phyloP scores from a whole-genome alignment of 2,113 vertebrate genomes.

The Hemiprocne comata region DNA sequence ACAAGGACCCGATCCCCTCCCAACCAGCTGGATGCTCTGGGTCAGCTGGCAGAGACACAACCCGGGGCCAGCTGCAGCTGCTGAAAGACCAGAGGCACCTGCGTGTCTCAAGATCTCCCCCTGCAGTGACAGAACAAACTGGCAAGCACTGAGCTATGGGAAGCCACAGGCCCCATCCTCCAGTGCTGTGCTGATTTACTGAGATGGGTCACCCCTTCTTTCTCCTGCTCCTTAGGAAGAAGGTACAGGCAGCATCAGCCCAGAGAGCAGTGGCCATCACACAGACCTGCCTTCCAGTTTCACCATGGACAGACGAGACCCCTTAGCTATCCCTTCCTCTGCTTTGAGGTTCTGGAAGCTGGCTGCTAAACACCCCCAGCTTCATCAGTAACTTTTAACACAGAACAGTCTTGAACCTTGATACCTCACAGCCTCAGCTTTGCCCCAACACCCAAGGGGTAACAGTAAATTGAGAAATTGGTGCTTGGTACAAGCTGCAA shows the following conservation, averaged over 20 bases:
- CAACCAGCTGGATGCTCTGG: not conserved
- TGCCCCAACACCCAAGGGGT: not conserved
- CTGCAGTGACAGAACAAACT: not conserved
- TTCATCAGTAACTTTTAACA: not conserved
- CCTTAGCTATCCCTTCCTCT: not conserved
- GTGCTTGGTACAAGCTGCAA: not conserved
- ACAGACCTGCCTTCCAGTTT: not conserved
- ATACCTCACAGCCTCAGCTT: not conserved
- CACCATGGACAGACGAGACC: not conserved
- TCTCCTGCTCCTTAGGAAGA: not conserved
- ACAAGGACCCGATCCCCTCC: rapidly evolving
- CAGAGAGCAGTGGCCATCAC: not conserved
- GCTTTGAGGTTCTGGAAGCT: not conserved
- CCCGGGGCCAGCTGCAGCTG: not conserved
- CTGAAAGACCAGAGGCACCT: not conserved
- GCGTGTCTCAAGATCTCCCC: not conserved
- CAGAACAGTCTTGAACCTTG: not conserved
- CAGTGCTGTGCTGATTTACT: rapidly evolving
- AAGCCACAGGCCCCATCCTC: not conserved
- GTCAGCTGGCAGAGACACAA: not conserved
- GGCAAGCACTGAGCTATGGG: rapidly evolving
- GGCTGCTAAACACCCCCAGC: not conserved
- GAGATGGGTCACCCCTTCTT: not conserved
- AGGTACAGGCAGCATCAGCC: not conserved
- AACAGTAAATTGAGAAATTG: not conserved